Evolutionary conservation across 2,113 vertebrate species (phyloP).

Genomic region (Grallaria varia): DNA sequence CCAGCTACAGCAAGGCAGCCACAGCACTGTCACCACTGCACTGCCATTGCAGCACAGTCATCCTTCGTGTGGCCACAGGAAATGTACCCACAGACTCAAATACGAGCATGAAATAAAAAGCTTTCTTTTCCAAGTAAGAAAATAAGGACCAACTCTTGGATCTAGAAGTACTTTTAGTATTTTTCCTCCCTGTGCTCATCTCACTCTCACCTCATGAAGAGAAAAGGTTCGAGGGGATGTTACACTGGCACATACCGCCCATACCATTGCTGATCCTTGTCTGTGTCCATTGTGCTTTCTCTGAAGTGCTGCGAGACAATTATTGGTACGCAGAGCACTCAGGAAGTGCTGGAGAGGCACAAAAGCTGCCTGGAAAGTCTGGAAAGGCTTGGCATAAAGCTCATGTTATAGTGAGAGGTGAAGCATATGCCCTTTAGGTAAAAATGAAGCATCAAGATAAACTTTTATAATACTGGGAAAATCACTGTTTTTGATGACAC

Average conservation of each 20-base stretch:
- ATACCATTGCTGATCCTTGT: background rate
- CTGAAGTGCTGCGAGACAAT: background rate
- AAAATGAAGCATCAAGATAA: background rate
- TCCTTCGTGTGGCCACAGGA: background rate
- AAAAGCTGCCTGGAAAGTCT: background rate
- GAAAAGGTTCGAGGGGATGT: background rate
- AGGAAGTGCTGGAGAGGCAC: background rate
- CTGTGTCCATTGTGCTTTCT: background rate
- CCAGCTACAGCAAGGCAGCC: background rate
- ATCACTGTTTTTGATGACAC: background rate
- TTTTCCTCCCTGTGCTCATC: background rate
- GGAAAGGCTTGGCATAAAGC: background rate
- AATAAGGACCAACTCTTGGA: background rate
- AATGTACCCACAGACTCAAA: background rate
- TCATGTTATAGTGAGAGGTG: background rate
- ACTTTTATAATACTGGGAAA: background rate
- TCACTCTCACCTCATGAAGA: background rate
- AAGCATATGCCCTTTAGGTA: background rate
- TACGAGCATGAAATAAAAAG: background rate
- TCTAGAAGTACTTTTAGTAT: background rate
- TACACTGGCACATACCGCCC: background rate
- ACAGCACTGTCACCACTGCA: background rate
- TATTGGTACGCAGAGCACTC: background rate
- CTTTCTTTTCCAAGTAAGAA: background rate
- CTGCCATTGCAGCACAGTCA: too few relatives aligned